phyloP scores from a whole-genome alignment of 2,113 vertebrate species.

The Clarias magur region DNA sequence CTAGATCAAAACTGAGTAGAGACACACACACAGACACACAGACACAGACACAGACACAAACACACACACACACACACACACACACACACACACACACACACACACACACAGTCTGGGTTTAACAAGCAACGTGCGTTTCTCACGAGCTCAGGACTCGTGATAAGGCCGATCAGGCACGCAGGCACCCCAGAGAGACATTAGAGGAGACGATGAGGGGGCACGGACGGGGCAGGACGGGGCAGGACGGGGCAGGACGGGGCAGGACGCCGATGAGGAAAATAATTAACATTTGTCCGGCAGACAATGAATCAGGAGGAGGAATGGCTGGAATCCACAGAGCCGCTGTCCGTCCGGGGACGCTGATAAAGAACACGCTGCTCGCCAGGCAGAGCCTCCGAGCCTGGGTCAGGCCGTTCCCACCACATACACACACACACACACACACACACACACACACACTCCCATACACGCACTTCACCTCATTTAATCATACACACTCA shows the following conservation, averaged over 20 bases:
- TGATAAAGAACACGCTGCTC: constrained; percentile 79
- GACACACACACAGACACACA: no score
- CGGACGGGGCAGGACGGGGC: constrained; percentile 67
- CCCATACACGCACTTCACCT: neutral
- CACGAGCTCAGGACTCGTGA: constrained; percentile 62
- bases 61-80: no score
- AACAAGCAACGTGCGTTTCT: constrained; percentile 45
- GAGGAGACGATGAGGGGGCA: constrained; percentile 71
- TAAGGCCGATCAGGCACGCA: constrained; percentile 62
- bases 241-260: constrained; percentile 62
- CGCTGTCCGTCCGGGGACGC: constrained; percentile 64
- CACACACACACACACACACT: constrained; percentile 32
- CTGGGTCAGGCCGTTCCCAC: constrained; percentile 82
- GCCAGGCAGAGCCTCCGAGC: constrained; percentile 69
- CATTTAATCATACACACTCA: neutral
- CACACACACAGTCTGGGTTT: constrained; percentile 15
- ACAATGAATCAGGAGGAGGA: constrained; percentile 87
- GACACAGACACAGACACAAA: neutral
- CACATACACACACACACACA: constrained; percentile 59
- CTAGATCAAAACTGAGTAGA: neutral
- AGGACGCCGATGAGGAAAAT: constrained; percentile 81
- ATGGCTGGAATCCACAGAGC: constrained; percentile 84
- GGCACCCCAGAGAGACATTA: constrained; percentile 66
- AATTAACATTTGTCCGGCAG: constrained; percentile 90
- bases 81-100: constrained; percentile 22